Conservation (phyloP, 2,797 vertebrate genomes). For the Scomberomorus guttatus region DNA sequence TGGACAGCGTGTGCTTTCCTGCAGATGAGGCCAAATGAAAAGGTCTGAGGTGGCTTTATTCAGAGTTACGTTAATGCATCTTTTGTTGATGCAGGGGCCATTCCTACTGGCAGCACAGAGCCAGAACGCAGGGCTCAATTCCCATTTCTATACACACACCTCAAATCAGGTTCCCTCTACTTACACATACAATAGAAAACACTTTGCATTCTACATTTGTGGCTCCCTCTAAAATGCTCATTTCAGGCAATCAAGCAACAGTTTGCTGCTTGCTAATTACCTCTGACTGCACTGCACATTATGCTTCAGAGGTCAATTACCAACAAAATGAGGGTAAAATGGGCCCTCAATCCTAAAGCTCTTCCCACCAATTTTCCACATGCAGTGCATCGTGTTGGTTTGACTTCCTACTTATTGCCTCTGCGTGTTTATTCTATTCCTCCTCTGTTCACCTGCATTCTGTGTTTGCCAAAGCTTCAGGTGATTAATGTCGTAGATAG, state of each 20-base stretch:
- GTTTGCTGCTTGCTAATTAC: constrained; percentile 96
- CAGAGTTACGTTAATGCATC: constrained; percentile 82
- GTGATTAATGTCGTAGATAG: constrained; percentile 92
- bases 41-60: constrained; percentile 76
- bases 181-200: constrained; percentile 95
- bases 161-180: constrained; percentile 91
- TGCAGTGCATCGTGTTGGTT: constrained; percentile 88
- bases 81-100: constrained; percentile 78
- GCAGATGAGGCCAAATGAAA: constrained; percentile 75
- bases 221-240: constrained; percentile 94
- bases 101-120: constrained; percentile 63
- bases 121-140: constrained; percentile 78
- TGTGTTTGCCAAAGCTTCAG: constrained; percentile 93
- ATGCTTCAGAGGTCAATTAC: constrained; percentile 98
- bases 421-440: constrained; percentile 77
- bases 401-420: constrained; percentile 88
- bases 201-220: constrained; percentile 90
- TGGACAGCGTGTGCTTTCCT: constrained; percentile 72
- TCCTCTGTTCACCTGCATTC: constrained; percentile 85
- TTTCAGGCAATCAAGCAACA: constrained; percentile 96
- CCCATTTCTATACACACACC: constrained; percentile 73
- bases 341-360: constrained; percentile 88
- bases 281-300: constrained; percentile 95
- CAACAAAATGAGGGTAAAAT: constrained; percentile 93
- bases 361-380: constrained; percentile 93